phyloP scores from a whole-genome alignment of 1,140 invertebrate species.

The Heliconius hermathena region DNA sequence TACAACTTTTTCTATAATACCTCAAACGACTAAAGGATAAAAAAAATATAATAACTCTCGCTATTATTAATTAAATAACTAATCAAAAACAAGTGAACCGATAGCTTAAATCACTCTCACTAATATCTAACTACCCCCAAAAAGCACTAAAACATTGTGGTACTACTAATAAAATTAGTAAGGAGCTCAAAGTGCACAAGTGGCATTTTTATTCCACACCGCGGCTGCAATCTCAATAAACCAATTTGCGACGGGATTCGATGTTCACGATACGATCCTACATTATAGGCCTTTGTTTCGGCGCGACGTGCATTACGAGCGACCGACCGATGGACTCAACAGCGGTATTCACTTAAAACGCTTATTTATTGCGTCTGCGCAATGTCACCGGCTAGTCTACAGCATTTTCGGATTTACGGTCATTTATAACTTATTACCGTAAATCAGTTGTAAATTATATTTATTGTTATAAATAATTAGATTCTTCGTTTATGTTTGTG shows the following conservation, averaged over 20 bases:
- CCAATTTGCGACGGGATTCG: slow-evolving; percentile 68
- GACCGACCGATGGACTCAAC: slow-evolving; percentile 21
- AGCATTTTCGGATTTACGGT: slow-evolving; percentile 41
- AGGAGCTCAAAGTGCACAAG: background rate
- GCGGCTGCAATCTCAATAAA: slow-evolving; percentile 72
- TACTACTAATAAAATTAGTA: background rate
- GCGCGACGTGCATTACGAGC: slow-evolving; percentile 47
- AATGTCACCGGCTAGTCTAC: slow-evolving; percentile 33
- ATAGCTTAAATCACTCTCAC: too few relatives aligned
- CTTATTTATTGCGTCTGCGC: slow-evolving; percentile 37
- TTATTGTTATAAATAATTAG: background rate
- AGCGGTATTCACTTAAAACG: slow-evolving; percentile 44
- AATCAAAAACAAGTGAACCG: too few relatives aligned
- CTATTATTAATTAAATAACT: too few relatives aligned
- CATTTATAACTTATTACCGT: slow-evolving; percentile 36
- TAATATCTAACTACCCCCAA: background rate
- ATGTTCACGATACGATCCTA: slow-evolving; percentile 59
- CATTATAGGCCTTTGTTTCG: slow-evolving; percentile 70
- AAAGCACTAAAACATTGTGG: background rate
- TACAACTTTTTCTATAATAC: too few relatives aligned
- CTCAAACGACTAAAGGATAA: too few relatives aligned
- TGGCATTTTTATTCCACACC: slow-evolving; percentile 58
- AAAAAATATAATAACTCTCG: too few relatives aligned
- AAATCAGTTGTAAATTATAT: slow-evolving; percentile 31
- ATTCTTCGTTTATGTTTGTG: too few relatives aligned